phyloP scores from a whole-genome alignment of 2,888 invertebrate species.

The Sycophila texana region DNA sequence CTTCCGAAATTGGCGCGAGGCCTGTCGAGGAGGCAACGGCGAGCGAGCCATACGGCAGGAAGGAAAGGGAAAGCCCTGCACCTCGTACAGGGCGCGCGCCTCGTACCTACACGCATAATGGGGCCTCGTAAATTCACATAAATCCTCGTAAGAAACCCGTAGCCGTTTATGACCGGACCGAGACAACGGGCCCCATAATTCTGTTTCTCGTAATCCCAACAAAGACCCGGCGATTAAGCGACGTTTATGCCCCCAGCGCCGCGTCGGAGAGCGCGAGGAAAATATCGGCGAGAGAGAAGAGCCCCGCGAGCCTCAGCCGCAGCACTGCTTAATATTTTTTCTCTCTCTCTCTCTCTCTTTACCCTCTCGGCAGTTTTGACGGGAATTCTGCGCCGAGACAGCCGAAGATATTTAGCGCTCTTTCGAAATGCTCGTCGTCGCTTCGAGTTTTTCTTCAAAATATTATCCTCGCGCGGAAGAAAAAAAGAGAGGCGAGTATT shows the following conservation, averaged over 20 bases:
- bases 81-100: background rate
- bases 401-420: too few relatives aligned
- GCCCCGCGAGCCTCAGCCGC: too few relatives aligned
- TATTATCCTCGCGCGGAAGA: too few relatives aligned
- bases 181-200: constrained; percentile 44
- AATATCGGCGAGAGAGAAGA: too few relatives aligned
- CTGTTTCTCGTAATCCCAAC: constrained; percentile 51
- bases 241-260: constrained; percentile 30
- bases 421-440: too few relatives aligned
- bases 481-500: too few relatives aligned
- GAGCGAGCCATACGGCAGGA: background rate
- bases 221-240: constrained; percentile 44
- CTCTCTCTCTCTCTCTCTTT: too few relatives aligned
- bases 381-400: too few relatives aligned
- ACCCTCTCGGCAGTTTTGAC: too few relatives aligned
- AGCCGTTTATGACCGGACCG: constrained; percentile 36
- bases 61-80: constrained; percentile 45
- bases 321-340: too few relatives aligned
- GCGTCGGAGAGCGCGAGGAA: background rate
- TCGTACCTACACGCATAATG: constrained; percentile 17
- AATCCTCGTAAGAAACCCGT: constrained; percentile 34
- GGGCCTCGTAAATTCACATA: constrained; percentile 45
- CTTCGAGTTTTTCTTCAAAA: too few relatives aligned
- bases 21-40: background rate
- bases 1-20: constrained; percentile 2